Evolutionary conservation across 2,113 vertebrate genomes (phyloP), one percentile per base, ranked within the genome.

Genomic region (Ginglymostoma cirratum): DNA sequence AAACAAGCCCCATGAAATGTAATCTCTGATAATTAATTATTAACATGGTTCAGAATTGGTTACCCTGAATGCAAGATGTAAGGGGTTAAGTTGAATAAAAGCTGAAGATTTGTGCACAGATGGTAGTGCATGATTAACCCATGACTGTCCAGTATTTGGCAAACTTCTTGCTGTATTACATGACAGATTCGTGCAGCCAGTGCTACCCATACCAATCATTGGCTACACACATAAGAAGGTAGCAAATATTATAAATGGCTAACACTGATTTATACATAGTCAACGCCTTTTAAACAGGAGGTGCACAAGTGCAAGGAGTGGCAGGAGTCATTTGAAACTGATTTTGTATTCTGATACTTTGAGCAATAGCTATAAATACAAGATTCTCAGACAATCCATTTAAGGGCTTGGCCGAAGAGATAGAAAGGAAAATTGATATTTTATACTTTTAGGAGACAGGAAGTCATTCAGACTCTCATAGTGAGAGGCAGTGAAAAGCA

Each of bases 21-120:
- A 66, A 93, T 93, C 61, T 93, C 34, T 93, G 89, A 34, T 72
- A 72, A 95, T 95, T 95, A 95, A 72, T 72, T 72, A 76, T 95
- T 52, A 76, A 76, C 45, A 27, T 72, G 48, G 42, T 76, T 72
- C 38, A 95, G 69, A 72, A 95, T 52, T 48, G 12, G 72, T 95
- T 76, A 48, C 1, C 27, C 94, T 72, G 27, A 83, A 45, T 83
- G 38, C 80, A 83, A 83, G 80, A 42, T 19, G 4, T 38, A 83
- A 83, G n/a, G n/a, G n/a, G 78, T 83, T 83, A 83, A 83, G 19
- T 38, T 83, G 78, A n/a, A 83, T 83, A 17, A 83, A 2, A 17
- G n/a, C n/a, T 42, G n/a, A 42, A 42, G 21, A 42, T 19, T 14
- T 17, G n/a, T 1, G 27, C 12, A n/a, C 2, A 34, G 34, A 80